Base-by-base conservation (phyloP, 1,140 invertebrate species). In the Anastatus disparis region DNA sequence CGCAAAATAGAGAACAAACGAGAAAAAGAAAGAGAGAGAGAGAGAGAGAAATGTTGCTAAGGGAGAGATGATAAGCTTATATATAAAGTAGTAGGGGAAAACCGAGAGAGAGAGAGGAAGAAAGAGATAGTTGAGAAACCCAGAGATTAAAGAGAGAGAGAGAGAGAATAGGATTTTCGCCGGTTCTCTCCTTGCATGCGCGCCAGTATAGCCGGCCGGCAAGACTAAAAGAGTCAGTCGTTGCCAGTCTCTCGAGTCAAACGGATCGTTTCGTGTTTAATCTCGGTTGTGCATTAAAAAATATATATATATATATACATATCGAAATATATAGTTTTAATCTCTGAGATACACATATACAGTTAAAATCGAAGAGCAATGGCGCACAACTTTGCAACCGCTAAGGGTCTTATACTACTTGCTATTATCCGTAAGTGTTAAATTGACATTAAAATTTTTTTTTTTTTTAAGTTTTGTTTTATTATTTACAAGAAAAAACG, bases 211-310 rank as follows among this genome's bases (percentile, higher is more conserved):
- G 66, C 52, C 56, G 44, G 67, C 58, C 58, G 35, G 69, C 63
- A 50, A 65, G 63, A n/a, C n/a, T n/a, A n/a, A n/a, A n/a, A 61
- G 64, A 77, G 75, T 74, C 78, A 85, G 83, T 85, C 78, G 81
- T 77, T 81, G 82, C 78, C 79, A 80, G 76, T 76, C 81, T 73
- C 74, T 76, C 81, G 80, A 81, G 78, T 80, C 75, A 75, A 79
- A 71, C 81, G 81, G 78, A 76, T 72, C 74, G 75, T 64, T n/a
- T 72, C 35, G 72, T 55, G 75, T 75, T 35, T n/a, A 35, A 35
- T 6, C 31, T 35, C 31, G 4, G 31, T 35, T 35, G 31, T 6
- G 31, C 10, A 6, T 35, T 35, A 35, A 4, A 3, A 3, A 44
- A 44, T 44, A 44, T 44, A 44, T 15, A 44, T 44, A 44, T 44